Evolutionary conservation across 2,888 invertebrate species (phyloP).

Genomic region (Myathropa florea): DNA sequence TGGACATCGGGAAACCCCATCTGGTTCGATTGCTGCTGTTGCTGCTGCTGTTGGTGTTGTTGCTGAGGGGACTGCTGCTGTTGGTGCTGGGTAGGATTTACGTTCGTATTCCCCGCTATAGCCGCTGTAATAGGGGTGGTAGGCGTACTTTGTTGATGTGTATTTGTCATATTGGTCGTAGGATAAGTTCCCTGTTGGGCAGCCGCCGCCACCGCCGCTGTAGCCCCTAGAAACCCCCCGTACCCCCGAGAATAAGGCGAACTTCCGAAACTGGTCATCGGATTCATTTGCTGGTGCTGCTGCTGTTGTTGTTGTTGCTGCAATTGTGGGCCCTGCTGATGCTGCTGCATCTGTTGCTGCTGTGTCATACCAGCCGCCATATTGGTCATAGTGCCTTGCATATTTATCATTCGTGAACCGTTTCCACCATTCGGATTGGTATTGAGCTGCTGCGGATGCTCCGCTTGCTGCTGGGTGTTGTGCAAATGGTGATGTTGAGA

Average conservation of each 20-base stretch:
- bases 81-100: constrained; percentile 72
- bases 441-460: constrained; percentile 74
- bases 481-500: constrained; percentile 73
- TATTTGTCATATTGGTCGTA: constrained; percentile 78
- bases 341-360: constrained; percentile 70
- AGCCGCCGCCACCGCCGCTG: constrained; percentile 78
- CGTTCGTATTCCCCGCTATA: constrained; percentile 73
- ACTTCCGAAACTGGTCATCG: constrained; percentile 81
- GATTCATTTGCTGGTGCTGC: constrained; percentile 74
- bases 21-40: constrained; percentile 78
- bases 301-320: constrained; percentile 79
- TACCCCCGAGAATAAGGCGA: constrained; percentile 84
- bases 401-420: constrained; percentile 73
- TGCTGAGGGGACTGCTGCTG: constrained; percentile 75
- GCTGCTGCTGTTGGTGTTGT: constrained; percentile 74
- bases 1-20: constrained; percentile 93
- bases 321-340: constrained; percentile 73
- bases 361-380: constrained; percentile 72
- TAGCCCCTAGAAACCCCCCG: constrained; percentile 85
- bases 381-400: constrained; percentile 71
- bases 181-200: constrained; percentile 74
- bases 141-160: constrained; percentile 76
- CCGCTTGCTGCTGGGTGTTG: constrained; percentile 78
- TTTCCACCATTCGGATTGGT: constrained; percentile 73
- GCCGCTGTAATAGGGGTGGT: constrained; percentile 77